A percentile compares a stretch with the other conserved stretches of the same genome.
These are phyloP conservation scores for Ambastaia sidthimunki DNA, from an alignment of 2,797 vertebrate genomes.

Conservation along the genomic window DNA sequence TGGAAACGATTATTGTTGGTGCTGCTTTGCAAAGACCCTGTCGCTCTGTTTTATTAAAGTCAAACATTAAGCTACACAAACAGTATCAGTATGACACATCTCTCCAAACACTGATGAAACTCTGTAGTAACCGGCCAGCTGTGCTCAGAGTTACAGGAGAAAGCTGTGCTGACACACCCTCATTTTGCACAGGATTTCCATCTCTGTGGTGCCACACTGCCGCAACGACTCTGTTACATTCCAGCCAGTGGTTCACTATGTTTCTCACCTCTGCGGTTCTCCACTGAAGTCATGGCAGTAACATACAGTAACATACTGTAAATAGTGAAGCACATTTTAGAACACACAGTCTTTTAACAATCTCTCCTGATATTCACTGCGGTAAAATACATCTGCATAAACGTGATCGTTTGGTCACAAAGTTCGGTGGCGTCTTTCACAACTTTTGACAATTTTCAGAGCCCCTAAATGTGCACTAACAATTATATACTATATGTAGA, in stretches of 20 bases:
- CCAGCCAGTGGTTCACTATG: constrained; percentile 40
- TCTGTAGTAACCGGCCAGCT: constrained; percentile 11
- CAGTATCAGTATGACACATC: neutral
- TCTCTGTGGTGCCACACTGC: constrained; percentile 59
- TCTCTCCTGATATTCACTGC: neutral
- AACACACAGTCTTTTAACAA: constrained; percentile 16
- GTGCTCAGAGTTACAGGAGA: neutral
- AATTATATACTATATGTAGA: constrained; percentile 7
- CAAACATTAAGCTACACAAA: neutral
- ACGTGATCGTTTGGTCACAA: neutral
- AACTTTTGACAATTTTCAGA: neutral
- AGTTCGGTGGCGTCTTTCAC: neutral
- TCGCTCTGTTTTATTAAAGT: neutral
- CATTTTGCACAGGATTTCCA: constrained; percentile 42
- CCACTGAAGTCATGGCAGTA: neutral
- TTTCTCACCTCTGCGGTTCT: constrained; percentile 19
- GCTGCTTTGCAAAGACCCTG: neutral
- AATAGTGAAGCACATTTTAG: constrained; percentile 2
- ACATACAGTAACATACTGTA: neutral
- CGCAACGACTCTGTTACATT: constrained; percentile 56
- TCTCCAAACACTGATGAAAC: neutral
- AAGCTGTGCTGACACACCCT: neutral
- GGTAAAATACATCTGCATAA: neutral
- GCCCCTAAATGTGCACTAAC: constrained; percentile 30
- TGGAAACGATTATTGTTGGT: neutral